Evolutionary conservation across 2,888 invertebrate genomes (phyloP).

Genomic region (Archips xylosteana): DNA sequence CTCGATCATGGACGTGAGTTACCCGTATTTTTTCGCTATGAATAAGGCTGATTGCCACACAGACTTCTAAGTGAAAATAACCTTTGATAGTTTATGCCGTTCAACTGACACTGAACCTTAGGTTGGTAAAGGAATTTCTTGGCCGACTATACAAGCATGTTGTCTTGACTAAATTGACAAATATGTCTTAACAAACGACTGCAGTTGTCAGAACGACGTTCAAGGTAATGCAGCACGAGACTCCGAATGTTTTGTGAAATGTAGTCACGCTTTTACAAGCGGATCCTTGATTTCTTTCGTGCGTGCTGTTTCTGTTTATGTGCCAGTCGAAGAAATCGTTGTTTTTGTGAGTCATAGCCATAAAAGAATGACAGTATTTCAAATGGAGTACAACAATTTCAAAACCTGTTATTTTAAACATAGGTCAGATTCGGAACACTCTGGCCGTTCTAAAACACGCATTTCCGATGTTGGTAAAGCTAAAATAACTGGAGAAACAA

Average conservation of each 20-base stretch:
- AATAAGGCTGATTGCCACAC: no score
- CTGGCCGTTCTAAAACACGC: no score
- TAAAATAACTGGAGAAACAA: neutral
- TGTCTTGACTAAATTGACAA: neutral
- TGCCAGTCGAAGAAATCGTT: conserved; percentile 17
- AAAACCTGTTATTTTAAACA: neutral
- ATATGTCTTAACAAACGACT: neutral
- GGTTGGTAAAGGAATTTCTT: no score
- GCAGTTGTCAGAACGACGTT: conserved; percentile 14
- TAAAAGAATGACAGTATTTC: neutral
- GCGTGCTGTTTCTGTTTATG: conserved; percentile 55
- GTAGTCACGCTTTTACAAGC: conserved; percentile 68
- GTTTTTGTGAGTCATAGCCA: neutral
- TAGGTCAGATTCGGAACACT: no score
- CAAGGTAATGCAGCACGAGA: conserved; percentile 6
- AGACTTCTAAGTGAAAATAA: no score
- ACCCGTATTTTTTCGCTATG: no score
- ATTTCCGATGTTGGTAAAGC: neutral
- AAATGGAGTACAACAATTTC: neutral
- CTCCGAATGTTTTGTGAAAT: conserved; percentile 55
- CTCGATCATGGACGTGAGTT: no score
- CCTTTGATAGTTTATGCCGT: no score
- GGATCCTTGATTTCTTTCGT: conserved; percentile 72
- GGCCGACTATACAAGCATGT: neutral
- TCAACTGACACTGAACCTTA: no score